Base-by-base conservation (phyloP, 2,113 vertebrate genomes). In the Amphilophus citrinellus region DNA sequence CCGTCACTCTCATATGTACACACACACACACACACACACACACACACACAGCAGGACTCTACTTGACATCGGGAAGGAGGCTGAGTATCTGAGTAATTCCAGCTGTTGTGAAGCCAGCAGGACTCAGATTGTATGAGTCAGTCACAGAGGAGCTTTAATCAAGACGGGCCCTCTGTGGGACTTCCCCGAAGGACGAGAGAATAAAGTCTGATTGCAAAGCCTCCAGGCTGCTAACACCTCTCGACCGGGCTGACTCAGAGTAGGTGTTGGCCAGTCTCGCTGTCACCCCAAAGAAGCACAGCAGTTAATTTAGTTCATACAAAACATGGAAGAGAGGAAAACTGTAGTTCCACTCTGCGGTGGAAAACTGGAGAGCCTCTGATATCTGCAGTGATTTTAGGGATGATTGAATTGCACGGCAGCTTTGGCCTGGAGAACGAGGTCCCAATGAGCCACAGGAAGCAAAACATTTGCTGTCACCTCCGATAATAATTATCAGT, bases 31-130 rank as follows among this genome's bases (percentile, higher is more conserved):
- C 77, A 50, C 82, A 56, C 71, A 3, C 77, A 44, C 82, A 56
- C 71, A 3, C 77, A 60, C 61, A 76, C 61, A 65, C 18, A 68
- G 76, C 80, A 77, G 79, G 77, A 84, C 57, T 88, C 76, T 42
- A 73, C 80, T 85, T 73, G 75, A 88, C 75, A 82, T 80, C 1
- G 20, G 73, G 61, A 81, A 76, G 44, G 79, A 79, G 66, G 76
- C 59, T 84, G 88, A 90, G 84, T 79, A 84, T 86, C 75, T 84
- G 91, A 92, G 90, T 87, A 91, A 90, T 92, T 89, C 87, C 90
- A 92, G 91, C 88, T 93, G 89, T 89, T 91, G 79, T 85, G 87
- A 84, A 87, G 86, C 79, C 86, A 78, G 76, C 86, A 79, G 79
- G 82, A 84, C 81, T 92, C 68, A 63, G 83, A 87, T 85, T 88